Base-by-base conservation (phyloP, 2,888 invertebrate species). In the Pterobdella sp. region DNA sequence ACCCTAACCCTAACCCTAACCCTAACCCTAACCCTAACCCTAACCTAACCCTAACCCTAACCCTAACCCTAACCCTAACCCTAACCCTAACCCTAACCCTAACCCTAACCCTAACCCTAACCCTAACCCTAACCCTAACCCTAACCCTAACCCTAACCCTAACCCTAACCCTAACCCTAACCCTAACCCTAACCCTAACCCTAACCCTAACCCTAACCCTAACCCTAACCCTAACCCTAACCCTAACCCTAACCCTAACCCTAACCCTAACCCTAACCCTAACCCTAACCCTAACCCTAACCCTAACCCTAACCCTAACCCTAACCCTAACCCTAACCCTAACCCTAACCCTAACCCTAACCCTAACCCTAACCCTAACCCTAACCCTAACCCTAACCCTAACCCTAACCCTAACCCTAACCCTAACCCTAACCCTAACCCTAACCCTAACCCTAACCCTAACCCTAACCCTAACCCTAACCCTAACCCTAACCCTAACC, bases 31-130 rank as follows among this genome's bases (percentile, higher is more conserved):
- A n/a, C n/a, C n/a, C n/a, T n/a, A n/a, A n/a, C n/a, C n/a, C n/a
- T n/a, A n/a, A n/a, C n/a, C n/a, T n/a, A n/a, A n/a, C n/a, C n/a
- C n/a, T n/a, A n/a, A 74, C 76, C 75, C 72, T 74, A 75, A 74
- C 76, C 75, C 68, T 72, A 75, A 73, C 75, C 76, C 73, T 73
- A 75, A 74, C 75, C 75, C 72, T 72, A 75, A 68, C 75, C 74
- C 69, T 73, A 76, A 74, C 78, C 76, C 75, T 66, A 26, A 36
- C 42, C 36, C 76, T 76, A 76, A 76, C 76, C n/a, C 14, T 18
- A 64, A 64, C 72, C 65, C 64, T 65, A 64, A 64, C 66, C 37
- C 64, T 36, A 64, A 64, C 72, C 65, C 64, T 65, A 64, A 64
- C 72, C 65, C 63, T 65, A 63, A 63, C 37, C 37, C 34, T 36